phyloP scores from a whole-genome alignment of 2,888 invertebrate species.

The Stenolophus ochropezus region DNA sequence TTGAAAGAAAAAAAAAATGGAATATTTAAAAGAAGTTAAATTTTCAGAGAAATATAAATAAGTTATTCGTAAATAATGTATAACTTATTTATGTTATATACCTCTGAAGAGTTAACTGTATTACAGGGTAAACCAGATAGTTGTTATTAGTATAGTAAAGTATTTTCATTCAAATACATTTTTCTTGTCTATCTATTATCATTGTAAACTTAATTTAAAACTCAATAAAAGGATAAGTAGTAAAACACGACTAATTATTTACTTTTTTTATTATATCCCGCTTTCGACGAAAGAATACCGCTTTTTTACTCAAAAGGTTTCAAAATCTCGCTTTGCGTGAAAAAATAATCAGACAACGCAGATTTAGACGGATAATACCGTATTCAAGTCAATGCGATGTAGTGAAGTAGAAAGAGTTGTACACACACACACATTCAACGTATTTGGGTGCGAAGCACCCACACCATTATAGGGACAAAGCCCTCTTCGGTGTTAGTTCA shows the following conservation, averaged over 20 bases:
- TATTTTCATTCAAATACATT: conserved; percentile 1
- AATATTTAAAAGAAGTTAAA: conserved; percentile 50
- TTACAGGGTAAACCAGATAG: conserved; percentile 2
- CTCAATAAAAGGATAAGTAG: background rate
- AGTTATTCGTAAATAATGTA: background rate
- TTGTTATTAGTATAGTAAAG: background rate
- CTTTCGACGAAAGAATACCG: background rate
- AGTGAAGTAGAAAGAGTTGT: no score
- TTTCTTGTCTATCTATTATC: background rate
- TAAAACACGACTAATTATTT: background rate
- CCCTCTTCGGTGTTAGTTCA: no score
- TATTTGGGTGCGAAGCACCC: no score
- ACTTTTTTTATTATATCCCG: no score
- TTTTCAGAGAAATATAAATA: conserved; percentile 1
- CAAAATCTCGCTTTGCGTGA: background rate
- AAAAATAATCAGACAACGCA: no score
- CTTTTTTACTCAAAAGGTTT: background rate
- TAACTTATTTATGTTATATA: background rate
- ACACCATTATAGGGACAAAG: no score
- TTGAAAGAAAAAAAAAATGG: conserved; percentile 52
- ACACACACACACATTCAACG: no score
- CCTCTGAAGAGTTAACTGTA: background rate
- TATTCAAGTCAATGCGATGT: no score
- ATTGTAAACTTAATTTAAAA: background rate
- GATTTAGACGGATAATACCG: no score